Percentiles rank a stretch among this genome's conserved stretches.
Evolutionary conservation across 2,888 invertebrate genomes (phyloP).

Genomic region (Gisinianus flammeolus): DNA sequence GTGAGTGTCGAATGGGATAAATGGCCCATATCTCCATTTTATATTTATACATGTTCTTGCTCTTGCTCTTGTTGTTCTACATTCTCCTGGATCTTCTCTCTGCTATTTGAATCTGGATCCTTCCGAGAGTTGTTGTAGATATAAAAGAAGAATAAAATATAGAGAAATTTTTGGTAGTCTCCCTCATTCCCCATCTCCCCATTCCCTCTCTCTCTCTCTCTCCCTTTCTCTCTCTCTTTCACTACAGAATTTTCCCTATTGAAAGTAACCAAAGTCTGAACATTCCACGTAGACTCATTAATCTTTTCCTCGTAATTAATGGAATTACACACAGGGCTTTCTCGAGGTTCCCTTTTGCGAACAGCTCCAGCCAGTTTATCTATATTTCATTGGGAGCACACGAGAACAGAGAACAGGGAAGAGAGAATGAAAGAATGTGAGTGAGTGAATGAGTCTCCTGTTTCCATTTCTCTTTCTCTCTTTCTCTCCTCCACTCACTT

Average conservation of each 20-base stretch:
- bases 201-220: background rate
- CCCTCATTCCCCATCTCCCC: background rate
- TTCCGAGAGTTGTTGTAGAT: too few relatives aligned
- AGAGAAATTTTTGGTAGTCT: background rate
- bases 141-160: too few relatives aligned
- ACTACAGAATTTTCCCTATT: background rate
- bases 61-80: too few relatives aligned
- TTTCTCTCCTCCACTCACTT: slow-evolving; percentile 1
- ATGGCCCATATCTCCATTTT: too few relatives aligned
- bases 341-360: background rate
- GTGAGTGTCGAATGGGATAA: slow-evolving; percentile 16
- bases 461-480: slow-evolving; percentile 4
- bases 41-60: too few relatives aligned
- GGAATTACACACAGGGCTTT: slow-evolving; percentile 33
- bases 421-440: slow-evolving; percentile 10
- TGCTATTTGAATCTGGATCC: too few relatives aligned
- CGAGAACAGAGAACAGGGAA: background rate
- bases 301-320: slow-evolving; percentile 39
- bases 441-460: too few relatives aligned
- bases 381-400: too few relatives aligned
- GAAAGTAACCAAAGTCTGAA: background rate
- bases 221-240: too few relatives aligned
- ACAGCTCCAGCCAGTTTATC: background rate
- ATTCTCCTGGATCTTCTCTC: too few relatives aligned
- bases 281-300: slow-evolving; percentile 41